Evolutionary conservation across 2,888 invertebrate species (phyloP), one percentile per base, ranked within the genome.

Genomic region (Oegoconia quadripuncta): DNA sequence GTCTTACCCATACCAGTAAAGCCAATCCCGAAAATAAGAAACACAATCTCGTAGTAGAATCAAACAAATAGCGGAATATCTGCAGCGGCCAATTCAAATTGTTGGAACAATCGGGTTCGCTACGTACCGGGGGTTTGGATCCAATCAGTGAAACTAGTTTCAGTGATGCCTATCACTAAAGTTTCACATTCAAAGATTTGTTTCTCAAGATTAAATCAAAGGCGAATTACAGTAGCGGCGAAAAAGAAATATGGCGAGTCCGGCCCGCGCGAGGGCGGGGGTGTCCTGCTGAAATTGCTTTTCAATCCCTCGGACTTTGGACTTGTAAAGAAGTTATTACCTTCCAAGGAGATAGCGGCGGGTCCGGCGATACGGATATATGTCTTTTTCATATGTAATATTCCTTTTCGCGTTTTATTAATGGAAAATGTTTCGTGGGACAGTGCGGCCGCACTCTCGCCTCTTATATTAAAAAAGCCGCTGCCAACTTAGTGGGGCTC

Each of bases 251-350:
- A 86, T 84, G 80, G 78, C 70, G 68, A 77, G 81, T 76, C 79
- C 82, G 81, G 80, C 74, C 79, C 68, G 74, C 73, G 62, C 65
- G 66, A 72, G 80, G 79, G 77, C 75, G 82, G 83, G 79, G 86
- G 86, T 84, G 88, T 84, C 83, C 80, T 79, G 76, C 81, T 87
- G 88, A 88, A 88, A 88, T 88, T 88, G 88, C 88, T 88, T 88
- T 88, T 86, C 88, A 88, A 88, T 88, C 88, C 88, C 88, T 87
- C 88, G 88, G 88, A 88, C 88, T 88, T 88, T 88, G 87, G 88
- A 88, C 88, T 88, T 88, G 88, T 88, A 88, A 88, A 88, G 88
- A 88, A 88, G 88, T 88, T 88, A 88, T 88, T 88, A 88, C 88
- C 88, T 88, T 86, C 84, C 78, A 70, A 78, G 78, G 75, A 88